Evolutionary conservation across 2,888 invertebrate species (phyloP), one percentile per base, ranked within the genome.

Genomic region (Sericinus montela): DNA sequence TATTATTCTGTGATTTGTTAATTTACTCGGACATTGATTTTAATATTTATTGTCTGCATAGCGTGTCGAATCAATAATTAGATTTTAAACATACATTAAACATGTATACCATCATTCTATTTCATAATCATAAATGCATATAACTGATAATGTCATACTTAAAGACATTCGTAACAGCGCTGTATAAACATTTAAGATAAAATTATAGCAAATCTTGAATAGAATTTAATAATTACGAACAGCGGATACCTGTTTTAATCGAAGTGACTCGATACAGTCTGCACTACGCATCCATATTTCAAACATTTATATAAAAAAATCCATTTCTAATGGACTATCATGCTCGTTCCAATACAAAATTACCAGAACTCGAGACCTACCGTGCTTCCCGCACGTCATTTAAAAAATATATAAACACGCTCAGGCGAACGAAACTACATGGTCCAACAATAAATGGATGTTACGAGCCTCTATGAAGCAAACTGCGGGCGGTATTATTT

Each of bases 401-500:
- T 56, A 54, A 54, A 63, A 59, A 45, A 55, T 57, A 51, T 57
- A 58, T 45, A 60, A 63, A 60, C 54, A 62, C 50, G 58, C 49
- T 48, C 49, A 54, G 57, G 63, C 66, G 63, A 64, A 69, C 66
- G 56, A 63, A 67, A 67, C 65, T 59, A 57, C 57, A 65, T 64
- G 71, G 80, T 51, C 62, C 82, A 74, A 66, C 55, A 55, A 60
- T 60, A 55, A 71, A 54, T 78, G 80, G 80, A 72, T 65, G 63
- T 63, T 60, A 60, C 62, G 61, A 60, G 69, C 75, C 66, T 67
- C 58, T 55, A 57, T 54, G 51, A 41, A 40, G 51, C 55, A 67
- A 79, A 75, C 84, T 72, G 74, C 84, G 77, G 84, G 85, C 78
- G 86, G 84, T 82, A 81, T 81, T 80, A 80, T 77, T 72, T 80